phyloP scores from a whole-genome alignment of 2,888 invertebrate genomes.

The Dromius quadrimaculatus region DNA sequence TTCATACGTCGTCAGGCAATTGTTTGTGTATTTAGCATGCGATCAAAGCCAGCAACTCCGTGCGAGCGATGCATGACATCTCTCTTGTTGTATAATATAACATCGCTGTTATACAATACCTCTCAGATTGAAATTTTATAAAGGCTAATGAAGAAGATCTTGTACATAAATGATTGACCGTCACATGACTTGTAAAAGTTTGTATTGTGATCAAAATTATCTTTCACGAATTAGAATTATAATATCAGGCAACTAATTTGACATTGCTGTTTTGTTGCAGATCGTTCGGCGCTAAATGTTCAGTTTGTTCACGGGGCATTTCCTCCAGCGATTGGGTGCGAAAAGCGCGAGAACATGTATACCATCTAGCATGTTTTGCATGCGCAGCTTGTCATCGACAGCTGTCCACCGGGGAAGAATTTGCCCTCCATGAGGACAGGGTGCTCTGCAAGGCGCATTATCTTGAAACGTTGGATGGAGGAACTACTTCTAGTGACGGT shows the following conservation, averaged over 20 bases:
- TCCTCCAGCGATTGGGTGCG: conserved; percentile 98
- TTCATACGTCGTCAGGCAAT: too few relatives aligned
- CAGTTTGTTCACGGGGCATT: conserved; percentile 93
- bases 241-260: not conserved
- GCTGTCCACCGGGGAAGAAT: conserved; percentile 95
- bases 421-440: conserved; percentile 93
- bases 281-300: conserved; percentile 96
- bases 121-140: too few relatives aligned
- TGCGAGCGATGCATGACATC: too few relatives aligned
- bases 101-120: too few relatives aligned
- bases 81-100: too few relatives aligned
- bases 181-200: too few relatives aligned
- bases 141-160: too few relatives aligned
- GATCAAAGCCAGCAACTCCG: too few relatives aligned
- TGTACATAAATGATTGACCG: too few relatives aligned
- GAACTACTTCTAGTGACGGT: conserved; percentile 93
- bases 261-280: conserved; percentile 69
- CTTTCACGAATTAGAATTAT: too few relatives aligned
- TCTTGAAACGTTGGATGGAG: conserved; percentile 90
- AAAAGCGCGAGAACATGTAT: conserved; percentile 92
- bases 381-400: conserved; percentile 96
- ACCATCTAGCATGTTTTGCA: conserved; percentile 98
- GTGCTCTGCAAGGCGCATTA: conserved; percentile 98
- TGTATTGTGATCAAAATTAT: too few relatives aligned
- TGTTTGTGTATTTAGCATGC: too few relatives aligned